phyloP scores from a whole-genome alignment of 2,888 invertebrate species.

The Drosophila niveifrons region DNA sequence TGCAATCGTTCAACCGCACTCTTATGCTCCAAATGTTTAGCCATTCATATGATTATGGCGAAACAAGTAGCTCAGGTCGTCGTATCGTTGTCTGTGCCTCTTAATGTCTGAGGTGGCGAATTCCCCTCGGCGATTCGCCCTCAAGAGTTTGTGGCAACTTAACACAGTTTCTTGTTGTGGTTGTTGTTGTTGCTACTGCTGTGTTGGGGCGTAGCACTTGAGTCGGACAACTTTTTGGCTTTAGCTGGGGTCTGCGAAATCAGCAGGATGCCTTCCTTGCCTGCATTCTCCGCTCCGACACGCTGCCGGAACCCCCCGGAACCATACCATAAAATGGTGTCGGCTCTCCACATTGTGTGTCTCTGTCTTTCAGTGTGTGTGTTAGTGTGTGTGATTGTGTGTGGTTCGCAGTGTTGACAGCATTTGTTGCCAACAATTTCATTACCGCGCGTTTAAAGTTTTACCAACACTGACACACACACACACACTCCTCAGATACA shows the following conservation, averaged over 20 bases:
- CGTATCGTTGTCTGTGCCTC: conserved; percentile 14
- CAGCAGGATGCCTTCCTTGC: conserved; percentile 61
- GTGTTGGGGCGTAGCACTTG: conserved; percentile 51
- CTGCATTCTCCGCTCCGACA: conserved; percentile 32
- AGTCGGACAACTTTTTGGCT: conserved; percentile 70
- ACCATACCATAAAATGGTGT: conserved; percentile 71
- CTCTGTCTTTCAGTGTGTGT: conserved; percentile 15
- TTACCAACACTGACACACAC: conserved; percentile 58
- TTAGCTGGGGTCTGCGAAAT: conserved; percentile 52
- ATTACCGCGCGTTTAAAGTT: conserved; percentile 82
- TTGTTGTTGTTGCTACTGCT: conserved; percentile 4
- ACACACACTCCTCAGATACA: conserved; percentile 14
- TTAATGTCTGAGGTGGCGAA: conserved; percentile 26
- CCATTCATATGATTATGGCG: conserved; percentile 62
- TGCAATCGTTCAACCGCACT: conserved; percentile 29
- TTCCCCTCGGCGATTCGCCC: not conserved
- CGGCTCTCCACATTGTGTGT: conserved; percentile 42
- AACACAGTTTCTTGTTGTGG: conserved; percentile 62
- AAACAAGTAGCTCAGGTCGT: conserved; percentile 46
- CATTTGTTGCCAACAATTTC: conserved; percentile 79
- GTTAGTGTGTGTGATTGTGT: conserved; percentile 10
- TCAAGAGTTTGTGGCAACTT: conserved; percentile 59
- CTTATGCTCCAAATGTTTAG: conserved; percentile 54
- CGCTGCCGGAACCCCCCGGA: conserved; percentile 62
- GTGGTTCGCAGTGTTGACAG: conserved; percentile 61